phyloP scores from a whole-genome alignment of 2,888 invertebrate species.

The Rhagophthalmus giganteus region DNA sequence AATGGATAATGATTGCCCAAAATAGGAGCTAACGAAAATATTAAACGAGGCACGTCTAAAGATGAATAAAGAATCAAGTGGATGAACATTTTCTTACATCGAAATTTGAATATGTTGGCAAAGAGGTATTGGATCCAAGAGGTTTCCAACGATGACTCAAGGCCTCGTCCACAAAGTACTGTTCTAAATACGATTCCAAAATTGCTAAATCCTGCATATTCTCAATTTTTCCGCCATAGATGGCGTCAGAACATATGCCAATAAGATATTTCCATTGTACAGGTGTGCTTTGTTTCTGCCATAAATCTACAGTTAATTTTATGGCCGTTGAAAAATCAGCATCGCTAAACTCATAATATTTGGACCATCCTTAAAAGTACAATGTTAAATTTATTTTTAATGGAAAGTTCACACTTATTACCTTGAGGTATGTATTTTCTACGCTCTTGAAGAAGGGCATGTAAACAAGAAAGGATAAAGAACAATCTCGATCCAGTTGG shows the following conservation, averaged over 20 bases:
- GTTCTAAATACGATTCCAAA: constrained; percentile 67
- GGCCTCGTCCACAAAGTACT: constrained; percentile 63
- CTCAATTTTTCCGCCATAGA: constrained; percentile 86
- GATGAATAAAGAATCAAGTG: not conserved
- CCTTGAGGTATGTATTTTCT: constrained; percentile 88
- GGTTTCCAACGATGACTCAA: constrained; percentile 65
- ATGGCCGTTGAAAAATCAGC: constrained; percentile 77
- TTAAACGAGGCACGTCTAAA: not conserved
- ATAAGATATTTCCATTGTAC: constrained; percentile 74
- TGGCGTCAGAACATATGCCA: constrained; percentile 75
- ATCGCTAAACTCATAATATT: constrained; percentile 85
- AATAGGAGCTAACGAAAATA: too few relatives aligned
- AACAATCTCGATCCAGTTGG: constrained; percentile 57
- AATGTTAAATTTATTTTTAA: too few relatives aligned
- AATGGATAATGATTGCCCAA: too few relatives aligned
- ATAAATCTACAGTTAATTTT: constrained; percentile 60
- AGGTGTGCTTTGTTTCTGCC: constrained; percentile 47
- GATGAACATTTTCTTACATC: constrained; percentile 49
- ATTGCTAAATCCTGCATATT: constrained; percentile 73
- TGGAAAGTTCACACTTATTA: constrained; percentile 41
- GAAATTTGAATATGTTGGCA: constrained; percentile 61
- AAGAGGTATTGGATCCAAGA: constrained; percentile 55
- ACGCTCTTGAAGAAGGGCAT: constrained; percentile 89
- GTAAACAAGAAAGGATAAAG: constrained; percentile 82
- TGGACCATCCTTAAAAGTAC: constrained; percentile 77